Evolutionary conservation across 2,888 invertebrate species (phyloP).

Genomic region (Apodemia mormo): DNA sequence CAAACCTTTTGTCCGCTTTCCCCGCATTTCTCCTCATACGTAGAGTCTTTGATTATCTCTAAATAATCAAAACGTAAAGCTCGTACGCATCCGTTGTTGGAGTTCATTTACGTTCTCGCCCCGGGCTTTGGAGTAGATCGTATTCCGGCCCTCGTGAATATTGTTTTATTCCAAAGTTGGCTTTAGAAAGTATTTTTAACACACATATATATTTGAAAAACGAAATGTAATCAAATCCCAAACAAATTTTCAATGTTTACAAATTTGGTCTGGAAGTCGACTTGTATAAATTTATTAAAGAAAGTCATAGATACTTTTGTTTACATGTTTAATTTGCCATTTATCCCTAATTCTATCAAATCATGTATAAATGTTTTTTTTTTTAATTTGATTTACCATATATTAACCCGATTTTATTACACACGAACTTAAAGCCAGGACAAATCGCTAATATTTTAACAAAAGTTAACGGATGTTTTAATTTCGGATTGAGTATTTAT

Average conservation of each 20-base stretch:
- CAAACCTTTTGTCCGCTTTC: background rate
- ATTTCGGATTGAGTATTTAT: no score
- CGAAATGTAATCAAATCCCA: background rate
- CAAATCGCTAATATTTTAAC: no score
- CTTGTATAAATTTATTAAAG: no score
- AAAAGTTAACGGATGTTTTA: no score
- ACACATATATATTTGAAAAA: background rate
- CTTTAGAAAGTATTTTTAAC: background rate
- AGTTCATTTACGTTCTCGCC: slow-evolving; percentile 15
- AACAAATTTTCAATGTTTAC: background rate
- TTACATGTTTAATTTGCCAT: no score
- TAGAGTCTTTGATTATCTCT: background rate
- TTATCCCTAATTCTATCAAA: no score
- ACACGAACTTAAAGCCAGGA: no score
- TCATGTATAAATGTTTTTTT: no score
- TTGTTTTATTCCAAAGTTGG: background rate
- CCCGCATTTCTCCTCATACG: background rate
- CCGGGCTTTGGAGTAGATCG: background rate
- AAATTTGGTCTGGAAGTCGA: no score
- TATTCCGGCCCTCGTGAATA: background rate
- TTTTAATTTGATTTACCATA: no score
- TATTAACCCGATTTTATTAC: no score
- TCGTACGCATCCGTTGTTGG: background rate
- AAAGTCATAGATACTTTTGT: no score
- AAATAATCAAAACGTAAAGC: background rate